phyloP scores from a whole-genome alignment of 2,888 invertebrate genomes.

The Parasteatoda lunata region DNA sequence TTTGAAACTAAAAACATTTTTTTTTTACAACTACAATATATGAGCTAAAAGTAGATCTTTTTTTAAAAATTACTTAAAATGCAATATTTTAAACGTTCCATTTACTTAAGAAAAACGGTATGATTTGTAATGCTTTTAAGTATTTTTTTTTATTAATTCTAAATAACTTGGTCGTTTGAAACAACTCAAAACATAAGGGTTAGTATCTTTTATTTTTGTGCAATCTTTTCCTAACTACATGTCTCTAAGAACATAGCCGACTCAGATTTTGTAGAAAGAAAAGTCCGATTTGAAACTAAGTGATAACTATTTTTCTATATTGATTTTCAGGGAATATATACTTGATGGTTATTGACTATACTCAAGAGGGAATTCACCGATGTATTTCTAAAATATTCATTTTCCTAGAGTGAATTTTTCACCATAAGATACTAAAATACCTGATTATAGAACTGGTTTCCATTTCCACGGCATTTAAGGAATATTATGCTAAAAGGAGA shows the following conservation, averaged over 20 bases:
- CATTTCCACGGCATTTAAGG: too few species aligned
- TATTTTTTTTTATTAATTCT: too few species aligned
- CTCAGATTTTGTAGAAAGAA: constrained; percentile 12
- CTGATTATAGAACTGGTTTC: neutral
- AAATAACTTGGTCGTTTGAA: too few species aligned
- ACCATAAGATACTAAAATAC: neutral
- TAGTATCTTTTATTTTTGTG: neutral
- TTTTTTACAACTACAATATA: too few species aligned
- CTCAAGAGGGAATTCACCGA: neutral
- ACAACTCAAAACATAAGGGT: neutral
- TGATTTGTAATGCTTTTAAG: too few species aligned
- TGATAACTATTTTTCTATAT: neutral
- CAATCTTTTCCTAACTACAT: neutral
- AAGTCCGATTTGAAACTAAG: neutral
- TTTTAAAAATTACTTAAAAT: too few species aligned
- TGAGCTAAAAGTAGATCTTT: too few species aligned
- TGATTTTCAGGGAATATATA: neutral
- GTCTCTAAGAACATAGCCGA: constrained; percentile 9
- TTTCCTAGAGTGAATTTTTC: neutral
- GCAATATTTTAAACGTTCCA: too few species aligned
- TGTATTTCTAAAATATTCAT: neutral
- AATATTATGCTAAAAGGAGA: too few species aligned
- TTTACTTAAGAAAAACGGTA: too few species aligned
- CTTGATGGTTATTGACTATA: neutral
- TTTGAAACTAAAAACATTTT: too few species aligned